These are phyloP conservation scores for Scaptomyza reducta DNA, from an alignment of 2,888 invertebrate genomes.

Conservation along the genomic window DNA sequence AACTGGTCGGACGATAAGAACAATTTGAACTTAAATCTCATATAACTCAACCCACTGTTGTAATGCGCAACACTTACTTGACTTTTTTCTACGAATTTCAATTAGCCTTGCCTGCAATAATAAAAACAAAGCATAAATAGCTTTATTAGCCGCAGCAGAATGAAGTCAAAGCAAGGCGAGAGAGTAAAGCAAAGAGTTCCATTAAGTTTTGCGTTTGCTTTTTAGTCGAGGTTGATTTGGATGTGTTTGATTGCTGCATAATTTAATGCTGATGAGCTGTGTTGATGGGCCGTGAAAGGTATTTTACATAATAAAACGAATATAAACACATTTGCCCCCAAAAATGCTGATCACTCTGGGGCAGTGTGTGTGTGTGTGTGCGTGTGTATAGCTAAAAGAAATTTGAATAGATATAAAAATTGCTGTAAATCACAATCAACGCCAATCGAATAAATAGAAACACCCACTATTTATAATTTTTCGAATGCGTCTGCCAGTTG, in stretches of 20 bases:
- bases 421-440: conserved; percentile 79
- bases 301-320: conserved; percentile 77
- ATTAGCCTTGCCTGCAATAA: conserved; percentile 43
- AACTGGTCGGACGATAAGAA: neutral
- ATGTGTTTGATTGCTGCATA: conserved; percentile 68
- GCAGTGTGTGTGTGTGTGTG: conserved; percentile 31
- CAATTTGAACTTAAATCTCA: too few species aligned
- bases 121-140: conserved; percentile 43
- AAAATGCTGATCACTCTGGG: too few species aligned
- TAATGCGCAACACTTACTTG: conserved; percentile 2
- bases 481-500: conserved; percentile 38
- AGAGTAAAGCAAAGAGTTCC: conserved; percentile 6
- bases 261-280: conserved; percentile 70
- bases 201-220: neutral
- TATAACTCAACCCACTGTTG: too few species aligned
- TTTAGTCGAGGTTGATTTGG: conserved; percentile 9
- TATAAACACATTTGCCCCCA: conserved; percentile 57
- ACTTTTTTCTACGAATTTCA: conserved; percentile 25
- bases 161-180: too few species aligned
- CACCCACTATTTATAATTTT: conserved; percentile 76
- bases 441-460: conserved; percentile 70
- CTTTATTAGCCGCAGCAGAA: conserved; percentile 53
- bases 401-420: conserved; percentile 74
- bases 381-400: conserved; percentile 34
- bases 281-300: conserved; percentile 71